Conservation (phyloP, 2,113 vertebrate species). For the Campylorhamphus procurvoides region DNA sequence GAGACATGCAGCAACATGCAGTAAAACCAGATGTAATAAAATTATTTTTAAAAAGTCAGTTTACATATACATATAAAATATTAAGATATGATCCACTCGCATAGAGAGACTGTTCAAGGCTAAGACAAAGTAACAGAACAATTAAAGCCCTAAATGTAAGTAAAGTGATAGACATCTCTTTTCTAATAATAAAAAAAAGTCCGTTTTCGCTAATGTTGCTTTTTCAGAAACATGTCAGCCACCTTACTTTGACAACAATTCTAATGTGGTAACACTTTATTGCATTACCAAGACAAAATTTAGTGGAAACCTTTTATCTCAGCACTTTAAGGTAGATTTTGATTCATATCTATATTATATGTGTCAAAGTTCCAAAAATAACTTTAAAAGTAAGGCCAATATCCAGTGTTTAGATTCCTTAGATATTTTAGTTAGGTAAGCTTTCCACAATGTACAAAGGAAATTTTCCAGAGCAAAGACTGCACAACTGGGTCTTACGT, state of each 20-base stretch:
- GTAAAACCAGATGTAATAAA: constrained; percentile 76
- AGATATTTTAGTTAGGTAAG: background rate
- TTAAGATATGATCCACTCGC: constrained; percentile 34
- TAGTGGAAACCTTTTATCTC: constrained; percentile 18
- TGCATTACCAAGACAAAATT: constrained; percentile 38
- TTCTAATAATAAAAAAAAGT: background rate
- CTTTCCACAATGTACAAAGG: background rate
- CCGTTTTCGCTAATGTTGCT: background rate
- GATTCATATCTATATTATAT: background rate
- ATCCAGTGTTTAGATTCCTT: background rate
- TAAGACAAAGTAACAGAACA: constrained; percentile 9
- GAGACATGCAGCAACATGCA: constrained; percentile 77
- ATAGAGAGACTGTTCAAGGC: constrained; percentile 14
- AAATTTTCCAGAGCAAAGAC: background rate
- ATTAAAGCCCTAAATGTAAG: background rate
- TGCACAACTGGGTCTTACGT: background rate
- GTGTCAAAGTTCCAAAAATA: background rate
- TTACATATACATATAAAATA: constrained; percentile 63
- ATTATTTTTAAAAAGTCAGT: constrained; percentile 68
- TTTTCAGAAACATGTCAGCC: constrained; percentile 7
- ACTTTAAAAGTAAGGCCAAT: background rate
- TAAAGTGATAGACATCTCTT: background rate
- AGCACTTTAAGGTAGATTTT: constrained; percentile 1
- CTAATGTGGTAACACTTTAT: constrained; percentile 15
- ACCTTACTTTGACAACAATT: constrained; percentile 11